Evolutionary conservation across 2,113 vertebrate species (phyloP), one percentile per base, ranked within the genome.

Genomic region (Turnix velox): DNA sequence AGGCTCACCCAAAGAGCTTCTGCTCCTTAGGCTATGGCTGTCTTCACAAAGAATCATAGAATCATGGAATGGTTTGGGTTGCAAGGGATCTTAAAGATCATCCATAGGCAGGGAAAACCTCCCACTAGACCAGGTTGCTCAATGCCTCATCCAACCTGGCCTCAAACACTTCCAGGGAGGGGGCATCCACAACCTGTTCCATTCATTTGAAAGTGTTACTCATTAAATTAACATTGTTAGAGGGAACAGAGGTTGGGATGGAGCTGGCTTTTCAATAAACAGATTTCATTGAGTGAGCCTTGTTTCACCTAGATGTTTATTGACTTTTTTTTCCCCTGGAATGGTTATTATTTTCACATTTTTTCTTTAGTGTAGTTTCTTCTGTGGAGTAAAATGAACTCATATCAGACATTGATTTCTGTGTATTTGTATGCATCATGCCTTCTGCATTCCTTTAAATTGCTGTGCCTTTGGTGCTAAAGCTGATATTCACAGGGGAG

Each of bases 251-350:
- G 58, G 37, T 65, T 78, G 37, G 17, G 18, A 67, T 61, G 62
- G 46, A 87, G 77, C 48, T 84, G 27, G 8, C 17, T 87, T 82
- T 82, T 68, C 91, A 68, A 39, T 75, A 78, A 68, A 39, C 31
- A 43, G 74, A 62, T 92, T 90, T 93, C 84, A 88, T 49, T 78
- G 79, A 59, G 59, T 58, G 87, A 91, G 37, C 42, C 42, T 86
- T 88, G 76, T 88, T 93, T 82, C 66, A n/a, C 67, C 90, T 74
- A 76, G 77, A 46, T 84, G 40, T 52, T 90, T 88, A 91, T 75
- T 85, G 78, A 84, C 49, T 46, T 16, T 40, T 86, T 51, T 76
- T 71, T 7, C 8, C 25, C 31, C 35, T 73, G 22, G 46, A 93
- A 79, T 90, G 0, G 18, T 89, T 61, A 82, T 90, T 90, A 77